Evolutionary conservation across 2,888 invertebrate species (phyloP).

Genomic region (Petrophora chlorosata): DNA sequence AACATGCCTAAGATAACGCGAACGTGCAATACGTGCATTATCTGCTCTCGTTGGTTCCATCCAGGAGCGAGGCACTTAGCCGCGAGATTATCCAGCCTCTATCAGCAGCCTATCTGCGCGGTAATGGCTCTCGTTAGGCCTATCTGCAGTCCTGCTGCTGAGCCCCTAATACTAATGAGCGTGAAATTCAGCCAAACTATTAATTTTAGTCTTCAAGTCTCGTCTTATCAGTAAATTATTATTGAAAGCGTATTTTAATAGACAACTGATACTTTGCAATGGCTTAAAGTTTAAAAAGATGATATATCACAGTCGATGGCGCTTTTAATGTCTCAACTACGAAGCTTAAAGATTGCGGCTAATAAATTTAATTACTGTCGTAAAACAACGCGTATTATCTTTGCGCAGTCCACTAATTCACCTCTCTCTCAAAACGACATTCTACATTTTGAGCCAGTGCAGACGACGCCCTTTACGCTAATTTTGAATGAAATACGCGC

Average conservation of each 20-base stretch:
- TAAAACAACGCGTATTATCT: not conserved
- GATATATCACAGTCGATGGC: too few relatives aligned
- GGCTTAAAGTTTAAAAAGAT: too few relatives aligned
- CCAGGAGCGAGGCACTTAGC: slow-evolving; percentile 2
- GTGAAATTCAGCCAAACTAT: slow-evolving; percentile 2
- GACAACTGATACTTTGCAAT: too few relatives aligned
- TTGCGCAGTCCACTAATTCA: not conserved
- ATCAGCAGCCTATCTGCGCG: slow-evolving; percentile 15
- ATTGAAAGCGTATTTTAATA: not conserved
- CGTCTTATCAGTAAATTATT: slow-evolving; percentile 6
- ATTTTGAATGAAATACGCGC: slow-evolving; percentile 1
- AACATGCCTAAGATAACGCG: slow-evolving; percentile 2
- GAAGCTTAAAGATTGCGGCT: too few relatives aligned
- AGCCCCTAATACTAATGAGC: not conserved
- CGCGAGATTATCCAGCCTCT: slow-evolving; percentile 17
- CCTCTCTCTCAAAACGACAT: not conserved
- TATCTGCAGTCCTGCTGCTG: slow-evolving; percentile 9
- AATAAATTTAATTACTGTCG: not conserved
- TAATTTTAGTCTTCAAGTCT: too few relatives aligned
- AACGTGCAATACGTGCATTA: slow-evolving; percentile 16
- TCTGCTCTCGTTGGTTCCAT: slow-evolving; percentile 1
- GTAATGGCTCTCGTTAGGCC: slow-evolving; percentile 24
- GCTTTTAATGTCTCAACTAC: too few relatives aligned
- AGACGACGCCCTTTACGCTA: not conserved
- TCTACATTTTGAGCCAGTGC: not conserved